Conservation (phyloP, 2,888 invertebrate genomes). For the Athetis lepigone region DNA sequence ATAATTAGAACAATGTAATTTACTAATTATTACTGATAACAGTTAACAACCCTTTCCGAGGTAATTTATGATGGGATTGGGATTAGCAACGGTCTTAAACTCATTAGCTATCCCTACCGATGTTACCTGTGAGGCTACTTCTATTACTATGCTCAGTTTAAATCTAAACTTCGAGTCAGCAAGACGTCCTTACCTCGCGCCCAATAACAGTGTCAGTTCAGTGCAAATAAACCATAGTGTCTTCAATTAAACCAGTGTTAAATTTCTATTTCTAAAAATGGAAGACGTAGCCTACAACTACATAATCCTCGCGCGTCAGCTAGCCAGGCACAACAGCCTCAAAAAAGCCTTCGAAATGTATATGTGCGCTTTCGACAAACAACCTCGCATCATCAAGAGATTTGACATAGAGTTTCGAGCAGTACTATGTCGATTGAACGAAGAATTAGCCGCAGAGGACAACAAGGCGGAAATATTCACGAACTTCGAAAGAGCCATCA, state of each 20-base stretch:
- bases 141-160: background rate
- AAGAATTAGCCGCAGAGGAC: slow-evolving; percentile 20
- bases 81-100: background rate
- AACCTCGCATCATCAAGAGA: slow-evolving; percentile 16
- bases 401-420: slow-evolving; percentile 35
- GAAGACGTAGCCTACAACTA: slow-evolving; percentile 10
- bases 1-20: slow-evolving; percentile 2
- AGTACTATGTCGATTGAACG: slow-evolving; percentile 41
- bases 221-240: background rate
- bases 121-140: background rate
- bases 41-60: background rate
- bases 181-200: slow-evolving; percentile 4
- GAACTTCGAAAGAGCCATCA: slow-evolving; percentile 44
- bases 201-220: background rate
- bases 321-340: slow-evolving; percentile 19
- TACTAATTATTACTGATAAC: slow-evolving; percentile 13
- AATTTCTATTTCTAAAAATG: slow-evolving; percentile 12
- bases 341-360: slow-evolving; percentile 46
- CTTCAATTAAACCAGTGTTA: background rate
- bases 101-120: slow-evolving; percentile 12
- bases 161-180: slow-evolving; percentile 5
- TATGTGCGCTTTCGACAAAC: slow-evolving; percentile 34
- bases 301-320: slow-evolving; percentile 31
- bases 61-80: slow-evolving; percentile 5
- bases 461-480: slow-evolving; percentile 39